These are phyloP conservation scores for Uromys caudimaculatus DNA, from an alignment of 2,797 vertebrate species.

Conservation along the genomic window DNA sequence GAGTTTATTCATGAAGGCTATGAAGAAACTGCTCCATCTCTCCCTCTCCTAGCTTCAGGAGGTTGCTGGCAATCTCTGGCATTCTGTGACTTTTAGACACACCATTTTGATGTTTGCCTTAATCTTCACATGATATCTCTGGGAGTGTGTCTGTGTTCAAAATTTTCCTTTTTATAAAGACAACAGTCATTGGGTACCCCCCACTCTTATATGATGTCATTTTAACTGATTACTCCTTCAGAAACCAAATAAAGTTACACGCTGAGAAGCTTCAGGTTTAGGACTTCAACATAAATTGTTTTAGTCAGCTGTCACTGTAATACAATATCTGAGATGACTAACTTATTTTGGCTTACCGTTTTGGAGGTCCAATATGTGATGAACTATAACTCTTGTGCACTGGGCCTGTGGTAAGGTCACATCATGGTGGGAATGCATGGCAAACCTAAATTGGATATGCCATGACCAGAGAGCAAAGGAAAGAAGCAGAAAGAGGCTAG, in stretches of 20 bases:
- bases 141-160: neutral
- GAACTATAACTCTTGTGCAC: neutral
- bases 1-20: neutral
- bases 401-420: neutral
- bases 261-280: neutral
- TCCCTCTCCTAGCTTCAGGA: neutral
- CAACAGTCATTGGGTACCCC: neutral
- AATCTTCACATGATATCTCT: neutral
- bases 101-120: neutral
- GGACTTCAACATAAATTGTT: neutral
- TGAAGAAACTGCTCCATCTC: neutral
- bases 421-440: neutral
- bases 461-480: neutral
- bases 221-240: slow-evolving; percentile 8
- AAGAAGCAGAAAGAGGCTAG: neutral
- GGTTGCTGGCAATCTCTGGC: slow-evolving; percentile 9
- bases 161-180: neutral
- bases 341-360: neutral
- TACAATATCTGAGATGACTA: neutral
- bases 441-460: neutral
- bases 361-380: neutral
- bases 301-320: neutral
- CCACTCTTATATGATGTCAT: neutral
- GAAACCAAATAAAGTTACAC: neutral
- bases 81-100: slow-evolving; percentile 33